phyloP scores from a whole-genome alignment of 2,888 invertebrate genomes.

The Drosophila sordidapex region DNA sequence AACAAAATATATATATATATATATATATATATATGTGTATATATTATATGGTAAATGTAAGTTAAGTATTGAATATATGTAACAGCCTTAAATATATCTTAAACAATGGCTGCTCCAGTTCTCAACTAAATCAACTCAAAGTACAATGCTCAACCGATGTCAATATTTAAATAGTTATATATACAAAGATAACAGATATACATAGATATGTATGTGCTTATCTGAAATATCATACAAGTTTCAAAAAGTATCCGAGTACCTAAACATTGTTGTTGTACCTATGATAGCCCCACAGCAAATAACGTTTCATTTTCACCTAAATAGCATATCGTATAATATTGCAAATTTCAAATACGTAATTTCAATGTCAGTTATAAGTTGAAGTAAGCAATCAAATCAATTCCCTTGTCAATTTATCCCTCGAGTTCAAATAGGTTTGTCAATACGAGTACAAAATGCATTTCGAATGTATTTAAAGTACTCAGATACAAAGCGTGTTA shows the following conservation, averaged over 20 bases:
- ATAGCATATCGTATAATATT: slow-evolving; percentile 14
- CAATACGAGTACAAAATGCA: slow-evolving; percentile 42
- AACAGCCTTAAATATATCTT: slow-evolving; percentile 26
- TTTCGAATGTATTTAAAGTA: slow-evolving; percentile 43
- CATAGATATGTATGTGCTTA: slow-evolving; percentile 4
- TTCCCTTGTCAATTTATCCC: slow-evolving; percentile 62
- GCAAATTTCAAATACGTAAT: slow-evolving; percentile 35
- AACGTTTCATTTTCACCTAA: slow-evolving; percentile 27
- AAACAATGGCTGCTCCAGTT: slow-evolving; percentile 51
- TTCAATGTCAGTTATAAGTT: slow-evolving; percentile 28
- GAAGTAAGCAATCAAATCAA: slow-evolving; percentile 34
- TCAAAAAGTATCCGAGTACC: slow-evolving; percentile 42
- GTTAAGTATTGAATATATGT: slow-evolving; percentile 13
- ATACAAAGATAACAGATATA: slow-evolving; percentile 7
- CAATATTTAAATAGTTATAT: slow-evolving; percentile 39
- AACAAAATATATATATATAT: slow-evolving; percentile 5
- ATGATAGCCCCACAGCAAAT: slow-evolving; percentile 30
- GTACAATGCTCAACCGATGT: slow-evolving; percentile 67
- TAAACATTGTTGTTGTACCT: slow-evolving; percentile 43
- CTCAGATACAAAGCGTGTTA: slow-evolving; percentile 68
- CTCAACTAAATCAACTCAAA: slow-evolving; percentile 59
- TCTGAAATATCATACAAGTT: slow-evolving; percentile 29
- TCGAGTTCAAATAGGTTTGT: slow-evolving; percentile 36
- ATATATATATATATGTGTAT: slow-evolving; percentile 14
- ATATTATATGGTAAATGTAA: slow-evolving; percentile 19